A percentile compares a stretch with the other conserved stretches of the same genome.
These are phyloP conservation scores for Ibycter americanus DNA, from an alignment of 2,797 vertebrate genomes.

Conservation along the genomic window DNA sequence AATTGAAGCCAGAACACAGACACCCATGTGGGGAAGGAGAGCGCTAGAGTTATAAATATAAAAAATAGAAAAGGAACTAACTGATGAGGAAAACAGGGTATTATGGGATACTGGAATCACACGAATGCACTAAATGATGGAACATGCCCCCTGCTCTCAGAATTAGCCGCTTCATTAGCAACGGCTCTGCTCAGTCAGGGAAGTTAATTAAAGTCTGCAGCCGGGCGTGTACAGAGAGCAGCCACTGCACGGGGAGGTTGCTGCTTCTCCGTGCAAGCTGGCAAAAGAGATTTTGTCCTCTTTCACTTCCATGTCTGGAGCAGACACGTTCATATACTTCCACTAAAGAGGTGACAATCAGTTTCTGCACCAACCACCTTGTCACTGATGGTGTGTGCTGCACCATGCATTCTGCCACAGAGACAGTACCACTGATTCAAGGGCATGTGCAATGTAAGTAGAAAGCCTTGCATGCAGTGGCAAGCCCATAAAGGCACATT, in stretches of 20 bases:
- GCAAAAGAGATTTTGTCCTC: neutral
- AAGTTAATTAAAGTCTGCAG: slow-evolving; percentile 72
- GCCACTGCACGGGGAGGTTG: neutral
- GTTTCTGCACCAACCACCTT: neutral
- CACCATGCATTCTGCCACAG: neutral
- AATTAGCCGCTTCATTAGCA: slow-evolving; percentile 65
- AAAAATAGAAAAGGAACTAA: neutral
- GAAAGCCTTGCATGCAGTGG: neutral
- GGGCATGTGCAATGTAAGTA: accelerated
- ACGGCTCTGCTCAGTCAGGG: slow-evolving; percentile 44
- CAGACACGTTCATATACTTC: neutral
- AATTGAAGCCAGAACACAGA: slow-evolving; percentile 21
- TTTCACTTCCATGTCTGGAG: neutral
- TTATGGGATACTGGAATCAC: neutral
- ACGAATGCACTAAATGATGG: slow-evolving; percentile 6
- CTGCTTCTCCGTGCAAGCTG: neutral
- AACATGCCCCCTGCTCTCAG: slow-evolving; percentile 53
- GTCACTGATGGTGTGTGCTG: accelerated
- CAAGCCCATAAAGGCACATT: neutral
- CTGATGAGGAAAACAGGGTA: neutral
- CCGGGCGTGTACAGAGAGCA: neutral
- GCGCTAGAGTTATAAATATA: neutral
- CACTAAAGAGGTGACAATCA: neutral
- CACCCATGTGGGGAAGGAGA: neutral
- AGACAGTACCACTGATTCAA: neutral